Percentiles rank a stretch among this genome's conserved stretches.
Evolutionary conservation across 1,140 invertebrate genomes (phyloP).

Genomic region (Dysdera silvatica): DNA sequence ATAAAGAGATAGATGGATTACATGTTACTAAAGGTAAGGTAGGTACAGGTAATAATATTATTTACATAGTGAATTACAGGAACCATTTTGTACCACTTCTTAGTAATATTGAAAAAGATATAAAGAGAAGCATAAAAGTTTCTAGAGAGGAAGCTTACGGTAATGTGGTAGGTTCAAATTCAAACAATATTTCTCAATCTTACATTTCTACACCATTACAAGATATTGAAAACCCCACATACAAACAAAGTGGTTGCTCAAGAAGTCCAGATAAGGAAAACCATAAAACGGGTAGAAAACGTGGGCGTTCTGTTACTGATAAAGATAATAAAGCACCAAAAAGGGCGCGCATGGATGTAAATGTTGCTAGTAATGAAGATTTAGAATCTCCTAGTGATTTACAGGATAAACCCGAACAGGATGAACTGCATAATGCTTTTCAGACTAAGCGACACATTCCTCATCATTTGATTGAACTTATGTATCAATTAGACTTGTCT

Average conservation of each 20-base stretch:
- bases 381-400: slow-evolving; percentile 8
- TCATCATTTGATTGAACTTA: slow-evolving; percentile 8
- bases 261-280: no score
- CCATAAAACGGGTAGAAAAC: slow-evolving; percentile 19
- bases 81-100: slow-evolving; percentile 25
- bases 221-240: neutral
- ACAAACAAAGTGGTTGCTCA: no score
- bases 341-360: slow-evolving; percentile 5
- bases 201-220: slow-evolving; percentile 4
- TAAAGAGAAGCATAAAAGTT: slow-evolving; percentile 11
- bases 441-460: neutral
- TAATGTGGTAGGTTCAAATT: slow-evolving; percentile 7
- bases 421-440: slow-evolving; percentile 10
- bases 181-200: slow-evolving; percentile 9
- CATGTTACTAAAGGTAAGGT: slow-evolving; percentile 8
- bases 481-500: slow-evolving; percentile 15
- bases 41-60: slow-evolving; percentile 20
- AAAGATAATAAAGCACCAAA: neutral
- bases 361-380: slow-evolving; percentile 11
- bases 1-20: slow-evolving; percentile 20
- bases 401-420: neutral
- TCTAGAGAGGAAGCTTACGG: slow-evolving; percentile 12
- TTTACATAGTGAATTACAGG: slow-evolving; percentile 23
- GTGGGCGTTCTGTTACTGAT: slow-evolving; percentile 8
- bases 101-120: slow-evolving; percentile 17